phyloP scores from a whole-genome alignment of 2,888 invertebrate species.

The Nezara viridula region DNA sequence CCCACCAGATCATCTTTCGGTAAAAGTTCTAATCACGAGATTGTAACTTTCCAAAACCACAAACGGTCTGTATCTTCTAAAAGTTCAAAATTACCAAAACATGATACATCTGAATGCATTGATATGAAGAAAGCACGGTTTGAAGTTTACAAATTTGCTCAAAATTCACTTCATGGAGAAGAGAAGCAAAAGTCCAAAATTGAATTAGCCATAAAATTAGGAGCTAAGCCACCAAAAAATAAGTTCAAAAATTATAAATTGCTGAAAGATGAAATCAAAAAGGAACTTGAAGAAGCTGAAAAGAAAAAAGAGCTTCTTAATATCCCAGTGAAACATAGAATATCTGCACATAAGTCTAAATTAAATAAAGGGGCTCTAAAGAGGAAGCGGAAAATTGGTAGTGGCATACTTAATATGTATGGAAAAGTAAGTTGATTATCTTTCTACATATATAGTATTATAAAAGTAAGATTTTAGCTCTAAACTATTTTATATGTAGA shows the following conservation, averaged over 20 bases:
- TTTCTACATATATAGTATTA: neutral
- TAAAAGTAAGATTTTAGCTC: too few species aligned
- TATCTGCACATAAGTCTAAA: constrained; percentile 55
- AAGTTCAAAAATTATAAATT: constrained; percentile 62
- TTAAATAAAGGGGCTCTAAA: constrained; percentile 60
- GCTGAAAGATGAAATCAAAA: constrained; percentile 55
- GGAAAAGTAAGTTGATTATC: constrained; percentile 60
- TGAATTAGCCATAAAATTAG: constrained; percentile 83
- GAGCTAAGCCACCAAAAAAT: constrained; percentile 63
- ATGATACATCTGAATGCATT: constrained; percentile 71
- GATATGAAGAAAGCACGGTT: constrained; percentile 83
- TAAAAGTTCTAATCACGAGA: constrained; percentile 47
- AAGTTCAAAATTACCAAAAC: neutral
- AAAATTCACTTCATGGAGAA: constrained; percentile 79
- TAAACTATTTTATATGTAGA: too few species aligned
- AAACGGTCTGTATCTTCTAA: constrained; percentile 27
- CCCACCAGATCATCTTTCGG: constrained; percentile 59
- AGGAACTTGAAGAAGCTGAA: constrained; percentile 57
- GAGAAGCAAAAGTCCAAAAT: constrained; percentile 85
- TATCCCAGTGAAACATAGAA: constrained; percentile 53
- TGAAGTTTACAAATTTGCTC: constrained; percentile 88
- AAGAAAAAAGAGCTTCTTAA: constrained; percentile 57
- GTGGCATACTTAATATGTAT: constrained; percentile 62
- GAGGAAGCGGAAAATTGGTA: constrained; percentile 59
- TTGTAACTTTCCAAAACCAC: constrained; percentile 46